Conservation (phyloP, 1,140 invertebrate species). For the Geopemphigus sp. region DNA sequence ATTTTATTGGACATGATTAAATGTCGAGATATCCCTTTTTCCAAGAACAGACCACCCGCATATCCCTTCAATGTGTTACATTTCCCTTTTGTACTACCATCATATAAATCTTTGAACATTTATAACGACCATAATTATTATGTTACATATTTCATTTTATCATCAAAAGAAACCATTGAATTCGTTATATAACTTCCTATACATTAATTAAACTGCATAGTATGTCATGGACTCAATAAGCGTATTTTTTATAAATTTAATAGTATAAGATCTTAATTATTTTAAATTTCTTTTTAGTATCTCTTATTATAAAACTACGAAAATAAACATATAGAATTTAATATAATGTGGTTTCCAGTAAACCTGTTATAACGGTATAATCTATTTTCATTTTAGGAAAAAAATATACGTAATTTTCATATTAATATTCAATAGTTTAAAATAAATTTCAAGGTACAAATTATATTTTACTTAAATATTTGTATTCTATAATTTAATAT, state of each 20-base stretch:
- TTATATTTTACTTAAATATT: too few species aligned
- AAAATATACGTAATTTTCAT: too few species aligned
- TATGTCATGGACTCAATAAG: neutral
- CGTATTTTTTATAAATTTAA: too few species aligned
- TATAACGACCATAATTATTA: slow-evolving; percentile 32
- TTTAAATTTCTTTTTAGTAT: neutral
- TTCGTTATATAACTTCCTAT: too few species aligned
- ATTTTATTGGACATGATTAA: neutral
- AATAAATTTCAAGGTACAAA: too few species aligned
- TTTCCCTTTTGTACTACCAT: neutral
- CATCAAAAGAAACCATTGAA: neutral
- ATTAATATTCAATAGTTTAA: too few species aligned
- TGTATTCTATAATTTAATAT: too few species aligned
- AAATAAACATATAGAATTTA: too few species aligned
- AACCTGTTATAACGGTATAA: too few species aligned
- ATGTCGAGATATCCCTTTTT: slow-evolving; percentile 21
- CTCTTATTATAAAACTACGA: too few species aligned
- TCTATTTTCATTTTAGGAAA: too few species aligned
- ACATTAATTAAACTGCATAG: neutral
- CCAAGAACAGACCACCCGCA: slow-evolving; percentile 40
- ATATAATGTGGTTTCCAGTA: too few species aligned
- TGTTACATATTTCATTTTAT: slow-evolving; percentile 33
- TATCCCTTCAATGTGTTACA: neutral
- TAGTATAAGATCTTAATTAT: neutral
- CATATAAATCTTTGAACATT: slow-evolving; percentile 3